Evolutionary conservation across 2,888 invertebrate genomes (phyloP).

Genomic region (Orthosia gothica): DNA sequence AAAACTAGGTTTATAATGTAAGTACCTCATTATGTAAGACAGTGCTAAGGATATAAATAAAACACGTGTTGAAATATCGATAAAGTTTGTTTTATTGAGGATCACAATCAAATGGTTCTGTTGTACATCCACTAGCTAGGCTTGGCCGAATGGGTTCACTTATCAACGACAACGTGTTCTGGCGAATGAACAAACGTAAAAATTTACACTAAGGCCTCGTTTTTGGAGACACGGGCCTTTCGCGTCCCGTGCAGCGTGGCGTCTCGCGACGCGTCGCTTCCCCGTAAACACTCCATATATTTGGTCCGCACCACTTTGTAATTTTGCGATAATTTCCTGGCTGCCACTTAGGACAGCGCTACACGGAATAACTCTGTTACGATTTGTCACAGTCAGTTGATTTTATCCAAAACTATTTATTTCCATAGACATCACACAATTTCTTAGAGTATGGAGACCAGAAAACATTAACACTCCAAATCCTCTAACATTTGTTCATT

Average conservation of each 20-base stretch:
- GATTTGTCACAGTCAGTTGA: no score
- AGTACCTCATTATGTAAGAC: background rate
- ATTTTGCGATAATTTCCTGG: background rate
- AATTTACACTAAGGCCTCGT: no score
- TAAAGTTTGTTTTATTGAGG: slow-evolving; percentile 57
- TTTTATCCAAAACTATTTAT: no score
- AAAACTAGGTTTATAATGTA: background rate
- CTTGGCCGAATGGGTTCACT: slow-evolving; percentile 63
- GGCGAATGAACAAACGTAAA: slow-evolving; percentile 26
- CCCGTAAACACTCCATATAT: no score
- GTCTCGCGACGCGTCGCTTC: no score
- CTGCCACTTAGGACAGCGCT: no score
- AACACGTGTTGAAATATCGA: no score
- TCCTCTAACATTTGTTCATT: slow-evolving; percentile 28
- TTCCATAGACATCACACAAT: background rate
- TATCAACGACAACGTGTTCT: slow-evolving; percentile 41
- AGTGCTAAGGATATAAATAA: no score
- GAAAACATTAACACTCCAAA: background rate
- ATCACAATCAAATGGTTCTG: slow-evolving; percentile 62
- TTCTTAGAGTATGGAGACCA: background rate
- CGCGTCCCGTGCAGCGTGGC: no score
- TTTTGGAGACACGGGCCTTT: no score
- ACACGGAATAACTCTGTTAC: no score
- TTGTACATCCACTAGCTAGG: slow-evolving; percentile 50
- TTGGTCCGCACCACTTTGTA: no score